Evolutionary conservation across 2,797 vertebrate species (phyloP), one percentile per base, ranked within the genome.

Genomic region (Champsocephalus esox): DNA sequence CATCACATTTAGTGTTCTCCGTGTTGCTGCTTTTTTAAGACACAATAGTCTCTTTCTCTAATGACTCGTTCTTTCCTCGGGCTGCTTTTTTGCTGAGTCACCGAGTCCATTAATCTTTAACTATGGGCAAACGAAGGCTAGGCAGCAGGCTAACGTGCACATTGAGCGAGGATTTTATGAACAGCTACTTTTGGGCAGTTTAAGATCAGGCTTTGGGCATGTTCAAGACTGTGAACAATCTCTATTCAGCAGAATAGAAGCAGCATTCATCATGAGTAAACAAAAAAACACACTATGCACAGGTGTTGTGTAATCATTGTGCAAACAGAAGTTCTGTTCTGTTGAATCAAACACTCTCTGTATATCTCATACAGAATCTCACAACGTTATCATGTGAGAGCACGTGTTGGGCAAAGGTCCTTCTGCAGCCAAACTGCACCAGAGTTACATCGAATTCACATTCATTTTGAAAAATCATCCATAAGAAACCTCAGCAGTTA

Each of bases 21-120:
- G 11, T 34, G 5, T 41, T 62, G 32, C 46, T 62, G 57, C 57
- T 56, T 65, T 54, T 63, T 46, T 44, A 38, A 61, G 64, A 79
- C 67, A 56, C 52, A 54, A 32, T 12, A 21, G 45, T 21, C 19
- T 79, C 69, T 71, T 70, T 79, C 69, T 75, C 28, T 8, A 43
- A 69, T 67, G 80, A 77, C 59, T 80, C 12, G 17, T 10, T 57
- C 54, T 79, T 68, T 77, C 71, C 75, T 70, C 57, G 0, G 72
- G 74, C 84, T 59, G 64, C 56, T 13, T 70, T 82, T 82, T 66
- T 83, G 91, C 88, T 89, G 89, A 92, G 67, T 92, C 91, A 92
- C 84, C 0, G 9, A 81, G 56, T 32, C 63, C 75, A 90, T 92
- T 88, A 89, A 89, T 92, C 77, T 85, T 87, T 87, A 89, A 88